Base-by-base conservation (phyloP, 1,140 invertebrate species). In the Drosophila simulans region DNA sequence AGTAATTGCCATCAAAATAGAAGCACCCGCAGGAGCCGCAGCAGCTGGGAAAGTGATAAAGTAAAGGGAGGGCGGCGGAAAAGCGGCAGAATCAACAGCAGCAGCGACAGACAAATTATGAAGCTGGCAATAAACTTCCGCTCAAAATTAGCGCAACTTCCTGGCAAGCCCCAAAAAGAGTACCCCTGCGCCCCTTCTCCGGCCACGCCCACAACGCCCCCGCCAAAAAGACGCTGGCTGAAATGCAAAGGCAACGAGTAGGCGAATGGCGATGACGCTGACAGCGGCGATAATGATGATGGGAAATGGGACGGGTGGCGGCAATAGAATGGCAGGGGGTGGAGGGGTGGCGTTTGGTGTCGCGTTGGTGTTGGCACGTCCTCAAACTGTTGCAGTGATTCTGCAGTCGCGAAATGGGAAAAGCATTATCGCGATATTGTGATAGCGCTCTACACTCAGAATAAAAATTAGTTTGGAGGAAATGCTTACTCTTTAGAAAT, bases 101-200 rank as follows among this genome's bases (percentile, higher is more conserved):
- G 40, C 60, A 62, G 53, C 59, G 66, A 71, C 65, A 72, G 75
- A 76, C 80, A 84, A 84, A 84, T 84, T 84, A 76, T 84, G 80
- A 84, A 83, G 75, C 80, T 71, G 72, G 81, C 76, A 84, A 84
- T 84, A 84, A 84, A 80, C 81, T 84, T 84, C 81, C 80, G 80
- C 80, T 80, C 65, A 53, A 80, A 84, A 84, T 84, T 84, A 84
- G 71, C 80, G 52, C 70, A 75, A 83, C 80, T 83, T 84, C 80
- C 81, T 84, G 80, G 64, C 70, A 75, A 79, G 75, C 75, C 62
- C 71, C 68, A 68, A 70, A 70, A 78, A 74, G 63, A 64, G 65
- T 45, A 20, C 15, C 72, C 59, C 48, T 27, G 45, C 34, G 8
- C 45, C 10, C 4, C 4, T 27, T 7, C 5, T 34, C 22, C 52